Conservation (phyloP, 2,888 invertebrate species). For the Schizaphis graminum region DNA sequence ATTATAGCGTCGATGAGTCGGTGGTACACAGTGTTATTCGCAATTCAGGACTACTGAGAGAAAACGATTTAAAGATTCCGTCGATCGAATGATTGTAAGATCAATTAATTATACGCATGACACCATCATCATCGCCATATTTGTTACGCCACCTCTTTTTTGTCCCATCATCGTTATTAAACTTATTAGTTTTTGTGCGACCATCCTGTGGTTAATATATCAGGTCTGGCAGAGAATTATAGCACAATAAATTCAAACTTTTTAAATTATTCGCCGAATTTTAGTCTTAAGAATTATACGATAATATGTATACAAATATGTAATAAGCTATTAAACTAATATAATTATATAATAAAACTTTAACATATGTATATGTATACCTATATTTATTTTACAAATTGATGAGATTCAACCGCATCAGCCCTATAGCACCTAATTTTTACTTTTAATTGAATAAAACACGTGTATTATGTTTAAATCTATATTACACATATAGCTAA, state of each 20-base stretch:
- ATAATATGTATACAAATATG: not conserved
- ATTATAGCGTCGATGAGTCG: too few relatives aligned
- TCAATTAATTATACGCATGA: not conserved
- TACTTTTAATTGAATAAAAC: not conserved
- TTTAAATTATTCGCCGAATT: not conserved
- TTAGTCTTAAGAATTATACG: too few relatives aligned
- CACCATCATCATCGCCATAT: slow-evolving; percentile 12
- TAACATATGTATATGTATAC: too few relatives aligned
- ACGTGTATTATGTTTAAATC: not conserved
- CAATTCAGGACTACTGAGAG: not conserved
- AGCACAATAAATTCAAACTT: not conserved
- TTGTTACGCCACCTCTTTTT: not conserved
- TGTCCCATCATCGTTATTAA: not conserved
- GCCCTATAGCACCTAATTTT: not conserved
- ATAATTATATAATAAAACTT: not conserved
- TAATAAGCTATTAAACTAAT: not conserved
- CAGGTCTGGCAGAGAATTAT: not conserved
- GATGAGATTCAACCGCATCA: not conserved
- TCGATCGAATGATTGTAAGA: not conserved
- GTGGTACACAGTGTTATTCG: not conserved
- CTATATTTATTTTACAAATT: not conserved
- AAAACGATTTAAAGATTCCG: not conserved
- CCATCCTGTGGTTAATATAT: not conserved
- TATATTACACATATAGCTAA: not conserved
- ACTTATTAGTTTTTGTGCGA: not conserved